Conservation (phyloP, 2,113 vertebrate genomes). For the Budorcas taxicolor region DNA sequence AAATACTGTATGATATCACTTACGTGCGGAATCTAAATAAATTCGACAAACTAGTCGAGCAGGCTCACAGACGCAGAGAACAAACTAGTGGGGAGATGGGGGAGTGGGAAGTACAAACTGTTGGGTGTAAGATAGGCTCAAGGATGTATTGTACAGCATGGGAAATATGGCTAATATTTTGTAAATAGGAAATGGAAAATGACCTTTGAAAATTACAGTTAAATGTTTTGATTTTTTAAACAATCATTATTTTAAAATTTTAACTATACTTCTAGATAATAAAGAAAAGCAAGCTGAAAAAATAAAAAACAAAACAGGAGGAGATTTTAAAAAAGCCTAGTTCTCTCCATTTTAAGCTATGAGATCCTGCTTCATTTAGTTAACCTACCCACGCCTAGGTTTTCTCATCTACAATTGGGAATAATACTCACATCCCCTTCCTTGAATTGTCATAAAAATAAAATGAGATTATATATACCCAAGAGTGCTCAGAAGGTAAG, state of each 20-base stretch:
- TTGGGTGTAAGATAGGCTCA: background rate
- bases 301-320: background rate
- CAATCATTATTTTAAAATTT: background rate
- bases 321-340: background rate
- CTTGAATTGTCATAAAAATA: background rate
- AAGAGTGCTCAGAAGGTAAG: background rate
- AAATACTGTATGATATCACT: background rate
- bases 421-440: background rate
- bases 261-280: background rate
- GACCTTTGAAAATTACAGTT: background rate
- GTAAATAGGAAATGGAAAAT: background rate
- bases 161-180: background rate
- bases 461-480: background rate
- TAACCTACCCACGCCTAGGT: background rate
- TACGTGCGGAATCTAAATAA: background rate
- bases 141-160: background rate
- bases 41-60: background rate
- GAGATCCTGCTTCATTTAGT: background rate
- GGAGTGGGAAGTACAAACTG: background rate
- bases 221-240: background rate
- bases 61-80: background rate
- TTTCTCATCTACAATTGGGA: background rate
- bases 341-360: background rate
- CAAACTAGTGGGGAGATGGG: background rate
- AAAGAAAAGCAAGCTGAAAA: background rate